Base-by-base conservation (phyloP, 2,113 vertebrate species). In the Oreochromis spilurus region DNA sequence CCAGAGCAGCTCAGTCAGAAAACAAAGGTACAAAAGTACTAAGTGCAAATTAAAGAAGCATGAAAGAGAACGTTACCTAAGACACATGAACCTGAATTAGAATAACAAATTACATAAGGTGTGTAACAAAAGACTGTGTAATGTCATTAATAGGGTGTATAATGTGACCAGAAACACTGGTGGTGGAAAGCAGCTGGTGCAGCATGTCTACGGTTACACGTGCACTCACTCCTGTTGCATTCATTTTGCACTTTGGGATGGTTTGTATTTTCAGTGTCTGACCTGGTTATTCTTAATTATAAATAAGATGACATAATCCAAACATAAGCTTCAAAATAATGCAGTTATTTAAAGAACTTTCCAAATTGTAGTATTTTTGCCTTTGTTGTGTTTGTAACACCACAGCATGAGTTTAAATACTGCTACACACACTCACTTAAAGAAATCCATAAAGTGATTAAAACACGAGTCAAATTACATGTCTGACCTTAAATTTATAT, bases 401-500 rank as follows among this genome's bases (percentile, higher is more conserved):
- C n/a, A 21, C 43, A 62, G 36, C 11, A 21, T 7, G 26, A 57
- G 26, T 57, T 77, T 75, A 34, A 80, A 75, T n/a, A 40, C 29
- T 48, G 60, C 36, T 65, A 54, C 58, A 34, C 48, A 34, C 50
- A 36, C 54, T 24, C 31, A 48, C 67, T 26, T 14, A 72, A 75
- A 67, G 48, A 60, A 84, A 31, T 13, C 34, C 43, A 14, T 62
- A 36, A 91, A 86, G 72, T 79, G 62, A 93, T 92, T 84, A 90
- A 89, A 89, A 86, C 29, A 65, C 45, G 54, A 89, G 31, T 40
- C 36, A 75, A 91, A 91, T 92, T 81, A 85, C 83, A 87, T 34
- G 75, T 85, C 70, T 88, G 93, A 88, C 90, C 87, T 93, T 82
- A 89, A 58, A 92, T 90, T 88, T 65, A 50, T 84, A 84, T 77